Evolutionary conservation across 2,888 invertebrate genomes (phyloP).

Genomic region (Vandiemenella viatica): DNA sequence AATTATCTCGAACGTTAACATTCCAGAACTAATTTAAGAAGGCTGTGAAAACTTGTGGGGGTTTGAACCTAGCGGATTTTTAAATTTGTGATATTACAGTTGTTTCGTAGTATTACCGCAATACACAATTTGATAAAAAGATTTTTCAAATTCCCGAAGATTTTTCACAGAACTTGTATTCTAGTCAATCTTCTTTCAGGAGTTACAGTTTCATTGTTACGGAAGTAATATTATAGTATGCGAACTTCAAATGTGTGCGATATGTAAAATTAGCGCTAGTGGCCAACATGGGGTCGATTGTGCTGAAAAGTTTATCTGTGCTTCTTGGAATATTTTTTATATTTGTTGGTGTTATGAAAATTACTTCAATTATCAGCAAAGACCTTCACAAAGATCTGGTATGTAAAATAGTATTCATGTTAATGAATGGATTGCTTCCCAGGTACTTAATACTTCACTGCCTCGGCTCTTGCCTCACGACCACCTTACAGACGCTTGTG

Average conservation of each 20-base stretch:
- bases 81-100: too few relatives aligned
- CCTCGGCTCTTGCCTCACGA: conserved; percentile 5
- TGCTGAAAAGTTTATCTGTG: conserved; percentile 78
- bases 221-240: too few relatives aligned
- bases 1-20: too few relatives aligned
- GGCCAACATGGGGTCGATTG: conserved; percentile 49
- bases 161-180: too few relatives aligned
- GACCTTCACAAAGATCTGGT: conserved; percentile 95
- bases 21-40: too few relatives aligned
- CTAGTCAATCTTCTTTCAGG: too few relatives aligned
- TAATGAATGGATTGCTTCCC: neutral
- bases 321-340: conserved; percentile 87
- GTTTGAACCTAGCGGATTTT: too few relatives aligned
- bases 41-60: too few relatives aligned
- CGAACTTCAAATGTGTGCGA: conserved; percentile 1
- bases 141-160: too few relatives aligned
- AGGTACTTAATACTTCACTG: neutral
- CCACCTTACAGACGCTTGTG: conserved; percentile 6
- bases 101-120: too few relatives aligned
- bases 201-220: too few relatives aligned
- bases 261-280: conserved; percentile 5
- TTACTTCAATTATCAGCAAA: conserved; percentile 81
- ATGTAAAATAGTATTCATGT: conserved; percentile 29
- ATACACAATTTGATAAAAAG: too few relatives aligned
- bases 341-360: conserved; percentile 84